Base-by-base conservation (phyloP, 2,113 vertebrate genomes). In the Eupsittula cactorum region DNA sequence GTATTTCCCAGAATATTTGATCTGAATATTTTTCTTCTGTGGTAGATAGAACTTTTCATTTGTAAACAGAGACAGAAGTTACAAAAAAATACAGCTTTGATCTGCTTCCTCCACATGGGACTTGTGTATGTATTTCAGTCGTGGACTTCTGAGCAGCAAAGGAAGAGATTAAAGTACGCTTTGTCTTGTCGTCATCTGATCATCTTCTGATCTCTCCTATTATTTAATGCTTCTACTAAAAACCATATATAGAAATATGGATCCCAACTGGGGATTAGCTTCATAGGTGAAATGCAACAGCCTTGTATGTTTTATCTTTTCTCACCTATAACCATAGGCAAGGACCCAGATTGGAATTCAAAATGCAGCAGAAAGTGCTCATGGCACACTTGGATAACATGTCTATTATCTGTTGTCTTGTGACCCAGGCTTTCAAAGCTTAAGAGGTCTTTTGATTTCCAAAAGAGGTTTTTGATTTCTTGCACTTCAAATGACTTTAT, bases 391-490 rank as follows among this genome's bases (percentile, higher is more conserved):
- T 73, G 92, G 81, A 53, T 81, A 82, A 24, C 27, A 10, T 76
- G 44, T 76, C 63, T 87, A 49, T 84, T 65, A 60, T 57, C 44
- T 84, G 47, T 71, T 90, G 39, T 57, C 65, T 67, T 88, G 62
- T 89, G 86, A 82, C 88, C 44, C 47, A 84, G 41, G 70, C 59
- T 91, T 76, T 94, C 81, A 93, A 89, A 93, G 88, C 86, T 84
- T 41, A 47, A 93, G 86, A 91, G 53, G 31, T 64, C 80, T 91
- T 92, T 93, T 88, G 92, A 88, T 96, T 97, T 92, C 73, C 78
- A 75, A 78, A 90, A 71, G 69, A 86, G 52, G 28, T 49, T 76
- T 96, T 95, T 92, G 82, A 79, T 94, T 94, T 89, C 91, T 85
- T 92, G 74, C n/a, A 69, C 83, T 91, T 93, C 64, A 86, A 7